These are phyloP conservation scores for Hypercompe scribonia DNA, from an alignment of 2,888 invertebrate species.

Conservation along the genomic window DNA sequence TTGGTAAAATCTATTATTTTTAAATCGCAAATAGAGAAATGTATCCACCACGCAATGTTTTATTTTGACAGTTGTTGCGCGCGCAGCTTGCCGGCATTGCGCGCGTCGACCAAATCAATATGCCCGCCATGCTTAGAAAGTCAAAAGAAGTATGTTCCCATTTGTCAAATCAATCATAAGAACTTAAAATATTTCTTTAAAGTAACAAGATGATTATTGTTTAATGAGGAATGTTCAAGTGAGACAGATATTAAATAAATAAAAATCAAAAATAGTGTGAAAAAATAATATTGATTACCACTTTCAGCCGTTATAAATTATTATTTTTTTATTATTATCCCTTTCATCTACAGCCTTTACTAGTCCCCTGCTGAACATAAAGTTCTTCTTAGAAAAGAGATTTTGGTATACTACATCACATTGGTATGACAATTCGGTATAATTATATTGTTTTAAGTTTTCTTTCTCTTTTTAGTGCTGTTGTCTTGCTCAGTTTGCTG, in stretches of 20 bases:
- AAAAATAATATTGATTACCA: too few relatives aligned
- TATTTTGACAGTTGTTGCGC: conserved; percentile 76
- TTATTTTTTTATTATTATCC: too few relatives aligned
- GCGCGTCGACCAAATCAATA: conserved; percentile 71
- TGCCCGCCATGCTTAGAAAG: conserved; percentile 39
- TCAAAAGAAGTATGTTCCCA: conserved; percentile 39
- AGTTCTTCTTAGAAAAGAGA: too few relatives aligned
- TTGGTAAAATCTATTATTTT: conserved; percentile 1
- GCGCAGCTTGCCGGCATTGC: conserved; percentile 61
- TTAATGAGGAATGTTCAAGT: background rate
- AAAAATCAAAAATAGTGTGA: background rate
- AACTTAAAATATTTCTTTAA: background rate
- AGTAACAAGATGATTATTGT: background rate
- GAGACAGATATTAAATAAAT: background rate
- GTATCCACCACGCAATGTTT: conserved; percentile 34
- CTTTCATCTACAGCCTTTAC: too few relatives aligned
- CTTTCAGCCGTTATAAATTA: too few relatives aligned
- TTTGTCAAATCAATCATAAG: conserved; percentile 20
- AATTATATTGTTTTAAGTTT: too few relatives aligned
- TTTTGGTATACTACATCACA: too few relatives aligned
- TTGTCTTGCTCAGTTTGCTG: too few relatives aligned
- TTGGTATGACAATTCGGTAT: too few relatives aligned
- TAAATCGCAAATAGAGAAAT: conserved; percentile 23
- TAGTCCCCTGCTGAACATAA: too few relatives aligned
- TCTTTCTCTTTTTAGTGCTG: too few relatives aligned